A percentile compares a stretch with the other conserved stretches of the same genome.
phyloP scores from a whole-genome alignment of 2,797 vertebrate species.

The Simalia tracyae region DNA sequence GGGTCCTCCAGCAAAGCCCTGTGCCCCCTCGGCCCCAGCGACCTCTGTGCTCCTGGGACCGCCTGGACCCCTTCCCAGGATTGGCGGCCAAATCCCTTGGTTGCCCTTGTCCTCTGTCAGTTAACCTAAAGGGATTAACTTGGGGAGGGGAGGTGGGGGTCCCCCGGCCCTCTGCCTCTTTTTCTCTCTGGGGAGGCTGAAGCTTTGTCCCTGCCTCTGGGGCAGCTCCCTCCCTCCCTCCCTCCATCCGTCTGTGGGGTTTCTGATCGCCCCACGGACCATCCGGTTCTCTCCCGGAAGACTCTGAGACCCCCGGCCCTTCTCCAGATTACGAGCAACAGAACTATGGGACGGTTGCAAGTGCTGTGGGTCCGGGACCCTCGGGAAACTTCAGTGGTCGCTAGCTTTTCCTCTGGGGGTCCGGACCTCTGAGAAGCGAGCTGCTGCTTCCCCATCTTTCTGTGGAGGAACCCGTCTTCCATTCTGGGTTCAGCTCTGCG shows the following conservation, averaged over 20 bases:
- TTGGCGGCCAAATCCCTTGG: background rate
- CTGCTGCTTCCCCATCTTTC: background rate
- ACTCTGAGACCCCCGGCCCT: background rate
- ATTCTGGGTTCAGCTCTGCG: background rate
- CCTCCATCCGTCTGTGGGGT: background rate
- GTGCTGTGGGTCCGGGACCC: background rate
- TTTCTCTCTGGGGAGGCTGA: background rate
- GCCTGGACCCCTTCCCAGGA: background rate
- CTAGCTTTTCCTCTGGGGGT: background rate
- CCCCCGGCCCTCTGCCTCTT: background rate
- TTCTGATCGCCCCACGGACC: background rate
- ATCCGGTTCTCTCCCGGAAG: accelerated
- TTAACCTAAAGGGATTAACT: background rate
- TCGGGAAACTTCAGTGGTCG: background rate
- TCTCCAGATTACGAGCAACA: background rate
- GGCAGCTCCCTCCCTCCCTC: background rate
- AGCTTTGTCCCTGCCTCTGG: background rate
- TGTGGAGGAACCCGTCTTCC: background rate
- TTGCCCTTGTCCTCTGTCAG: background rate
- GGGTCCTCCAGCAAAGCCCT: background rate
- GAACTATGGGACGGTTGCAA: background rate
- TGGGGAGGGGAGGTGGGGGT: background rate
- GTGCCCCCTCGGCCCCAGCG: background rate
- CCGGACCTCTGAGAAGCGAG: background rate
- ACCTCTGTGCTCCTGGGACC: background rate